Evolutionary conservation across 2,888 invertebrate genomes (phyloP).

Genomic region (Chamaedrilus cognettii): DNA sequence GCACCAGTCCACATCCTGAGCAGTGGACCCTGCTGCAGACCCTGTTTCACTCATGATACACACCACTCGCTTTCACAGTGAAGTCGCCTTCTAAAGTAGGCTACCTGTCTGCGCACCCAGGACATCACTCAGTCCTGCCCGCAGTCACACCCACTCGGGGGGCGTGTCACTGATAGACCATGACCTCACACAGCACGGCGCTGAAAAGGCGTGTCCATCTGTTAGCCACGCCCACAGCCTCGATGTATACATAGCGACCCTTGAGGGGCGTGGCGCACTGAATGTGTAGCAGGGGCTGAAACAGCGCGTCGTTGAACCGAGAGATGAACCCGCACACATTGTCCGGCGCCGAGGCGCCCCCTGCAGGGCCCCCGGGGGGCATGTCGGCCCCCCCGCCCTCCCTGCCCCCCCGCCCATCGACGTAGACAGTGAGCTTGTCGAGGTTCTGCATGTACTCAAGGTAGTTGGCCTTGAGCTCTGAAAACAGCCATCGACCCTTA

Average conservation of each 20-base stretch:
- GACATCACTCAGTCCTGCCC: too few species aligned
- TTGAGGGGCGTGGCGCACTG: constrained; percentile 59
- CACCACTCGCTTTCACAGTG: too few species aligned
- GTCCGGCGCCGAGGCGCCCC: too few species aligned
- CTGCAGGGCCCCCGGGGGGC: background rate
- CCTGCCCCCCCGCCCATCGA: constrained; percentile 52
- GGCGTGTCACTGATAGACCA: constrained; percentile 53
- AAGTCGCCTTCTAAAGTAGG: too few species aligned
- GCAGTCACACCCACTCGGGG: background rate
- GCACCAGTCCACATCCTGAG: too few species aligned
- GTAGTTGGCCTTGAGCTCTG: constrained; percentile 34
- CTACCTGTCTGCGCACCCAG: too few species aligned
- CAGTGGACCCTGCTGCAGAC: too few species aligned
- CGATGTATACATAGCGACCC: constrained; percentile 63
- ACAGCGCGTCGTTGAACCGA: constrained; percentile 62
- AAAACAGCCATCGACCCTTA: too few species aligned
- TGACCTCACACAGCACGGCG: constrained; percentile 63
- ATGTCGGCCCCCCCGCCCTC: too few species aligned
- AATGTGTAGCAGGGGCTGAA: constrained; percentile 61
- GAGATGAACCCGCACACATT: constrained; percentile 61
- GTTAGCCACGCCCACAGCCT: constrained; percentile 61
- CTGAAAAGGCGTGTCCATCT: constrained; percentile 62
- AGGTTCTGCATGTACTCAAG: constrained; percentile 61
- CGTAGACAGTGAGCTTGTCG: constrained; percentile 62
- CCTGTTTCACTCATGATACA: too few species aligned